Evolutionary conservation across 2,797 vertebrate species (phyloP), one percentile per base, ranked within the genome.

Genomic region (Neostethus bicornis): DNA sequence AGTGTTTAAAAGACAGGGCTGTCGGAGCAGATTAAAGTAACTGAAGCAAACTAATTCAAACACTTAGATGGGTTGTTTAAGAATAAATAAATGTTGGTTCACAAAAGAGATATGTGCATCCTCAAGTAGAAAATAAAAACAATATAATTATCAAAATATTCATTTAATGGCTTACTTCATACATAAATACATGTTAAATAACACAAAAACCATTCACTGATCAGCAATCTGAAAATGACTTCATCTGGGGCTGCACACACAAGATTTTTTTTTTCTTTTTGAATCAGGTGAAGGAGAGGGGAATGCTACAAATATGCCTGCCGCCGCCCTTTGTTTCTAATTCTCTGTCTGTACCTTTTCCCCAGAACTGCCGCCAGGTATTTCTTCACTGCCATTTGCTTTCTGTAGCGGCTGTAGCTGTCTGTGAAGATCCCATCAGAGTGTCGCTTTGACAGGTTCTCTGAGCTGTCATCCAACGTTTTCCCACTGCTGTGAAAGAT

Each of bases 331-430:
- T 96, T 98, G 94, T 95, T 96, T 94, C 96, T 96, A 95, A 96
- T 92, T 93, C 95, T 97, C 93, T 98, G 96, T 95, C 96, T 98
- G 94, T 99, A 98, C 96, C 97, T 98, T 97, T 97, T 98, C 92
- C 97, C 97, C 79, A 99, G 92, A 87, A 98, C 96, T 0, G 97
- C 95, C 25, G 96, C 95, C 93, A 99, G 93, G 90, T 98, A 98
- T 91, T 99, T 98, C 94, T 96, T 98, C 85, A 98, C 96, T 70
- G 96, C 97, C 97, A 98, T 98, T 95, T 99, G 96, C 92, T 98
- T 98, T 83, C 97, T 88, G 91, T 98, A 98, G 90, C 96, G 97
- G 86, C 96, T 99, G 94, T 99, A 99, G 92, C 96, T 97, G 93
- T 99, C 96, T 23, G 96, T 98, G 93, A 99, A 99, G 91, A 99